phyloP scores from a whole-genome alignment of 2,113 vertebrate genomes.

The Callipepla squamata region DNA sequence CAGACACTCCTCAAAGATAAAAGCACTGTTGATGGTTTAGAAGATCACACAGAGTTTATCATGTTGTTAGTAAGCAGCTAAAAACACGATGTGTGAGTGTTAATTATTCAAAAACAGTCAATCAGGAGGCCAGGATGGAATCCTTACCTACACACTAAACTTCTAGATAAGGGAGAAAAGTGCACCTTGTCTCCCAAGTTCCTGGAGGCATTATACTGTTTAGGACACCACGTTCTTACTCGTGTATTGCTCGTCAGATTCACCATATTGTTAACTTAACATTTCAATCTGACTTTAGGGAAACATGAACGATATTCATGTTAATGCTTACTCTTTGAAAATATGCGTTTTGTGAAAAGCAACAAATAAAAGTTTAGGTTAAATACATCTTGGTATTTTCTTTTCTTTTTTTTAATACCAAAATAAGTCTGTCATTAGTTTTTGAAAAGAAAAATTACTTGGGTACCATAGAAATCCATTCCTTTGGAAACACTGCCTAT shows the following conservation, averaged over 20 bases:
- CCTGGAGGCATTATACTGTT: accelerated
- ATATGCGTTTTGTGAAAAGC: background rate
- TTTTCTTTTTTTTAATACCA: background rate
- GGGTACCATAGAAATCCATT: background rate
- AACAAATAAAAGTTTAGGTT: background rate
- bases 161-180: background rate
- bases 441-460: background rate
- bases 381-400: background rate
- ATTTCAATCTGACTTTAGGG: background rate
- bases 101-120: accelerated
- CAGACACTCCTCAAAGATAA: background rate
- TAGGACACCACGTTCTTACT: background rate
- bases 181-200: background rate
- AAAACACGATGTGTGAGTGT: background rate
- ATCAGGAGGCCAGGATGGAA: background rate
- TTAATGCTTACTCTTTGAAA: background rate
- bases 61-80: accelerated
- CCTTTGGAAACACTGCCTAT: background rate
- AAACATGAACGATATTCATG: background rate
- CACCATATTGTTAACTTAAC: background rate
- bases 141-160: background rate
- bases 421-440: background rate
- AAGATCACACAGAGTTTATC: accelerated
- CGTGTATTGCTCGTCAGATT: background rate
- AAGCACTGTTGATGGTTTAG: background rate